These are phyloP conservation scores for Watsonalla cultraria DNA, from an alignment of 2,888 invertebrate genomes.

Conservation along the genomic window DNA sequence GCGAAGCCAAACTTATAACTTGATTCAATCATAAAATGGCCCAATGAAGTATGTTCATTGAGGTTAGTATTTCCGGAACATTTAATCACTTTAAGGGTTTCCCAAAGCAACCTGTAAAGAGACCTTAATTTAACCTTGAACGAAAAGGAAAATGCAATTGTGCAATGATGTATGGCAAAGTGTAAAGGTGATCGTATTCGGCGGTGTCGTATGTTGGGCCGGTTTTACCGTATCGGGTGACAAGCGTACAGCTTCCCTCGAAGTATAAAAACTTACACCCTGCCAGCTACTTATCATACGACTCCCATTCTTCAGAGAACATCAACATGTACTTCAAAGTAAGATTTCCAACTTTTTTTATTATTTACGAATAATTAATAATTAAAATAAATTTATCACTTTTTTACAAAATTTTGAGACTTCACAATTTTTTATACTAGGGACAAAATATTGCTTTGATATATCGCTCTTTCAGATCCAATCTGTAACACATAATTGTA, in stretches of 20 bases:
- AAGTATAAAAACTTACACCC: slow-evolving; percentile 70
- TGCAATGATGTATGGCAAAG: slow-evolving; percentile 55
- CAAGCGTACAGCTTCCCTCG: slow-evolving; percentile 44
- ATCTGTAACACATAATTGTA: too few species aligned
- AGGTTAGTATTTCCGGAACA: neutral
- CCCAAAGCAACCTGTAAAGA: slow-evolving; percentile 21
- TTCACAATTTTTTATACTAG: too few species aligned
- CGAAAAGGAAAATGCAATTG: slow-evolving; percentile 50
- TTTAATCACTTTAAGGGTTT: neutral
- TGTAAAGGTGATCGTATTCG: slow-evolving; percentile 61
- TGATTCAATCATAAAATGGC: too few species aligned
- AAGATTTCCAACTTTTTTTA: slow-evolving; percentile 26
- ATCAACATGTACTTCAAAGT: slow-evolving; percentile 71
- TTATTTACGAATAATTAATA: too few species aligned
- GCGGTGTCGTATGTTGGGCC: slow-evolving; percentile 63
- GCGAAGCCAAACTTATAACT: too few species aligned
- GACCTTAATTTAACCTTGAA: slow-evolving; percentile 61
- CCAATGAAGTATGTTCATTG: too few species aligned
- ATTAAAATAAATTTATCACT: too few species aligned
- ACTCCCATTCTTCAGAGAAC: slow-evolving; percentile 48
- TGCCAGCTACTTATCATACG: slow-evolving; percentile 56
- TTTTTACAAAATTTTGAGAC: too few species aligned
- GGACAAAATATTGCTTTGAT: too few species aligned
- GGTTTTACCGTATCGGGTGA: slow-evolving; percentile 62
- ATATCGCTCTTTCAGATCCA: too few species aligned